Percentiles rank a stretch among this genome's conserved stretches.
Conservation (phyloP, 2,797 vertebrate species). For the Characodon lateralis region DNA sequence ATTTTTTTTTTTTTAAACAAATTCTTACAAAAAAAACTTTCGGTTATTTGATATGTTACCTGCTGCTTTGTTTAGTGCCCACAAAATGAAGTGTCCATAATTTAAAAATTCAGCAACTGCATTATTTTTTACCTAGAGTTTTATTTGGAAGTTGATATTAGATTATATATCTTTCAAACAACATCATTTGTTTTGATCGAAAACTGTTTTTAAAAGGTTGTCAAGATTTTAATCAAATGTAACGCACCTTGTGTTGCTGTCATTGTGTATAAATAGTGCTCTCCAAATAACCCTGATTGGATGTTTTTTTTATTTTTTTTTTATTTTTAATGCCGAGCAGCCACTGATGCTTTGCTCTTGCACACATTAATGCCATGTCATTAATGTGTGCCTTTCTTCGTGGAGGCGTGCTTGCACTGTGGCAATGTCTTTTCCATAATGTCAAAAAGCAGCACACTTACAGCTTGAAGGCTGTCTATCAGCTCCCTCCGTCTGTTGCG, state of each 20-base stretch:
- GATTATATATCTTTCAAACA: background rate
- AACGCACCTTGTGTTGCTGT: background rate
- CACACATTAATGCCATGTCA: background rate
- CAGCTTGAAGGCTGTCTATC: constrained; percentile 91
- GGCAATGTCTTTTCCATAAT: constrained; percentile 2
- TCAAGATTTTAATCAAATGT: no score
- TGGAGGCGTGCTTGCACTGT: background rate
- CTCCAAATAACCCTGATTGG: background rate
- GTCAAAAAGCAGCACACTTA: constrained; percentile 71
- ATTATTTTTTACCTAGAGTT: background rate
- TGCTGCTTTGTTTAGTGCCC: background rate
- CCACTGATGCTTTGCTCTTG: background rate
- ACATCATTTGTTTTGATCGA: no score
- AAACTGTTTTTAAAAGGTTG: background rate
- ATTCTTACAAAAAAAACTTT: background rate
- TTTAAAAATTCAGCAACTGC: background rate
- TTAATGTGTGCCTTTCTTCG: background rate
- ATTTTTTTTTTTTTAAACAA: no score
- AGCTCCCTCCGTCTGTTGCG: constrained; percentile 91
- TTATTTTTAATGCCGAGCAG: no score
- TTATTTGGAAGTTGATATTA: background rate
- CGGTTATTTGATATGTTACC: background rate
- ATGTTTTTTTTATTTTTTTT: no score
- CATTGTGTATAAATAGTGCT: background rate
- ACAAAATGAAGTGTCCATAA: background rate